Percentiles rank a stretch among this genome's conserved stretches.
Evolutionary conservation across 2,113 vertebrate genomes (phyloP).

Genomic region (Coreoperca whiteheadi): DNA sequence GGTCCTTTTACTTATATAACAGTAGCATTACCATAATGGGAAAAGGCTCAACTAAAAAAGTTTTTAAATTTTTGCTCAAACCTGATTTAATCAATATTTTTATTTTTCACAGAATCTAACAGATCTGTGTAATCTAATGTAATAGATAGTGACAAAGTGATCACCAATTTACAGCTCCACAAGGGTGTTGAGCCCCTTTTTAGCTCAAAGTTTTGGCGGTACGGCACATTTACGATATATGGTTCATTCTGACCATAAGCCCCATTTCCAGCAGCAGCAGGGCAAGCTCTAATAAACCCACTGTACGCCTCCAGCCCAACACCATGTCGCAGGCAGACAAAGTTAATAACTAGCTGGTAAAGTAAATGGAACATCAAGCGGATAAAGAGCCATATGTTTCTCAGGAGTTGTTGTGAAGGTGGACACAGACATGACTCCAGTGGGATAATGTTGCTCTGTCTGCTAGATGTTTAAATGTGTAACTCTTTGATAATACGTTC

Average conservation of each 20-base stretch:
- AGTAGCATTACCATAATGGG: not conserved
- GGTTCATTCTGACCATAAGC: not conserved
- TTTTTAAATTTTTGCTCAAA: not conserved
- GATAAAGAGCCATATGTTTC: not conserved
- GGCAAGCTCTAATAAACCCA: not conserved
- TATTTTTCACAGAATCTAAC: not conserved
- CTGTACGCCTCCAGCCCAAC: too few relatives aligned
- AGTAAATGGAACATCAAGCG: too few relatives aligned
- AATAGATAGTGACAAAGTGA: not conserved
- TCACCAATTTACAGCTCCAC: not conserved
- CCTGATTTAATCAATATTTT: not conserved
- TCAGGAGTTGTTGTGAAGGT: not conserved
- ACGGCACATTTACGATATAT: not conserved
- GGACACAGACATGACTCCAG: not conserved
- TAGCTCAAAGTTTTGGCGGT: not conserved
- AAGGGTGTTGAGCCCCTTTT: not conserved
- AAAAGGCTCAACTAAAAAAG: not conserved
- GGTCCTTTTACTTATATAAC: constrained; percentile 13
- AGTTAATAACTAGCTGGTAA: not conserved
- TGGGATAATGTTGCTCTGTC: not conserved
- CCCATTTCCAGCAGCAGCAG: not conserved
- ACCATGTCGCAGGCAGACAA: not conserved
- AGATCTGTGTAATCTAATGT: not conserved
- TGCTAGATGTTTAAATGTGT: too few relatives aligned
- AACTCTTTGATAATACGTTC: too few relatives aligned